Conservation (phyloP, 2,113 vertebrate species). For the zebrafish (Danio rerio) region GRCz12tu NC_133180.1:30332001-30332500, state of each 20-base stretch:
- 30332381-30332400: slow-evolving; percentile 94
- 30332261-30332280: slow-evolving; percentile 92
- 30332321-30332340: slow-evolving; percentile 91
- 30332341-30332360: slow-evolving; percentile 89
- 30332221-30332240: slow-evolving; percentile 64
- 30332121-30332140: slow-evolving; percentile 87
- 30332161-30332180: slow-evolving; percentile 71
- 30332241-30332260: slow-evolving; percentile 94
- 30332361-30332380: slow-evolving; percentile 82
- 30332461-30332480: slow-evolving; percentile 73
- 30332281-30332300: slow-evolving; percentile 96
- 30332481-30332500: slow-evolving; percentile 68
- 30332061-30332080: slow-evolving; percentile 82
- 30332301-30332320: slow-evolving; percentile 91
- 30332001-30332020: slow-evolving; percentile 74
- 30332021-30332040: slow-evolving; percentile 82
- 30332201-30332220: not conserved
- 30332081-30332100: slow-evolving; percentile 90
- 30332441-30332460: slow-evolving; percentile 75
- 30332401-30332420: slow-evolving; percentile 53
- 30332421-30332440: slow-evolving; percentile 53
- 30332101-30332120: slow-evolving; percentile 89
- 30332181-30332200: slow-evolving; percentile 24
- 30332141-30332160: slow-evolving; percentile 87
- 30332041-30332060: slow-evolving; percentile 82